phyloP scores from a whole-genome alignment of 2,113 vertebrate genomes.

The Vulpes ferrilata region DNA sequence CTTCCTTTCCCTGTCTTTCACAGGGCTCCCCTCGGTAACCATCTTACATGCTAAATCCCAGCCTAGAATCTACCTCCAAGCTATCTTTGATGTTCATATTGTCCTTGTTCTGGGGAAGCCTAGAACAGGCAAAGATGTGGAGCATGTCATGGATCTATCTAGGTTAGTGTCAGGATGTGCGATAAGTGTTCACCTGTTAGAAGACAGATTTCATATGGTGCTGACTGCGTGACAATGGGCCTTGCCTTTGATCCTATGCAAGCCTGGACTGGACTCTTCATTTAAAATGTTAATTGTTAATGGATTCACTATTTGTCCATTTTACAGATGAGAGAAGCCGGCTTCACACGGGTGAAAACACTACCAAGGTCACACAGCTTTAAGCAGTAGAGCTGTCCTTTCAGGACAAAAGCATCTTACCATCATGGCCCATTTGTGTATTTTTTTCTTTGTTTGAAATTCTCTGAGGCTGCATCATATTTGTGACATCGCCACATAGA shows the following conservation, averaged over 20 bases:
- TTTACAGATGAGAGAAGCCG: not conserved
- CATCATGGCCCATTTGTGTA: not conserved
- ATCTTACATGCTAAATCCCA: not conserved
- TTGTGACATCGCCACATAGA: slow-evolving; percentile 31
- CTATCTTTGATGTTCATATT: not conserved
- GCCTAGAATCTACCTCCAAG: not conserved
- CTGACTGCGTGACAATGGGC: not conserved
- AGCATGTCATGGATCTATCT: not conserved
- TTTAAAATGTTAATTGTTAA: not conserved
- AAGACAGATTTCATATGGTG: not conserved
- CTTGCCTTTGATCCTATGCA: not conserved
- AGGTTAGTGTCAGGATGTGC: not conserved
- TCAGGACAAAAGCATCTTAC: not conserved
- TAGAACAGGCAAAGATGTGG: not conserved
- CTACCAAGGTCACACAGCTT: not conserved
- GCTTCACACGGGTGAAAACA: not conserved
- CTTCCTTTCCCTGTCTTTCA: not conserved
- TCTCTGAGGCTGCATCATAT: not conserved
- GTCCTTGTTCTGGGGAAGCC: too few relatives aligned
- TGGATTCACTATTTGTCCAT: not conserved
- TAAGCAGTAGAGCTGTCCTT: not conserved
- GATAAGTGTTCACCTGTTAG: not conserved
- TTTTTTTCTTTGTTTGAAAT: not conserved
- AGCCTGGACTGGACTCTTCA: not conserved
- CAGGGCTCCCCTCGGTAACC: not conserved